phyloP scores from a whole-genome alignment of 1,140 invertebrate genomes.

The Mya arenaria region DNA sequence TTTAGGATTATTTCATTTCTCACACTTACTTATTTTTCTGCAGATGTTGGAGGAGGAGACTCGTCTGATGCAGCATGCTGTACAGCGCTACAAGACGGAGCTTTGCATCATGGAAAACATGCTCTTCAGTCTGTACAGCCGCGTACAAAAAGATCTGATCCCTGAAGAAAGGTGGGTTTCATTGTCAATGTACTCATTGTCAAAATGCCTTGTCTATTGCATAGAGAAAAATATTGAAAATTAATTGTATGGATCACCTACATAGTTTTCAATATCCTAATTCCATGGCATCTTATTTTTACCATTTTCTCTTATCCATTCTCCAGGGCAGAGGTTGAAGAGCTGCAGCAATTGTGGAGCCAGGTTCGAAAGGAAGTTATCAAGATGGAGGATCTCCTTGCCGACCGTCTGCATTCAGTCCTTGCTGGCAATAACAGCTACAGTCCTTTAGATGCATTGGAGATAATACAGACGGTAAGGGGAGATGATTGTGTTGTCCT shows the following conservation, averaged over 20 bases:
- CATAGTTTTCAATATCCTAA: no score
- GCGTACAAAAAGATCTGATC: slow-evolving; percentile 6
- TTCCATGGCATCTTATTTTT: no score
- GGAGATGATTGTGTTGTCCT: background rate
- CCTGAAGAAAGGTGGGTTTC: slow-evolving; percentile 45
- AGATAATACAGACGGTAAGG: slow-evolving; percentile 28
- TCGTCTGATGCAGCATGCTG: slow-evolving; percentile 53
- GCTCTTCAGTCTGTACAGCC: slow-evolving; percentile 26
- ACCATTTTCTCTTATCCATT: background rate
- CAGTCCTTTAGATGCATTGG: slow-evolving; percentile 40
- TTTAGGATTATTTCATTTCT: background rate
- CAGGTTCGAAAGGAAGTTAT: slow-evolving; percentile 49
- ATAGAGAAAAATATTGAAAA: no score
- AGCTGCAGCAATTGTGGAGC: slow-evolving; percentile 53
- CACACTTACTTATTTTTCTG: background rate
- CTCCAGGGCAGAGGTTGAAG: slow-evolving; percentile 46
- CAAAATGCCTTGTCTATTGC: no score
- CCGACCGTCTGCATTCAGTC: slow-evolving; percentile 19
- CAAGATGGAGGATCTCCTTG: slow-evolving; percentile 46
- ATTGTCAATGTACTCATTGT: no score
- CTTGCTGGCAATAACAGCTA: slow-evolving; percentile 27
- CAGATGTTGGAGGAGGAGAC: slow-evolving; percentile 52
- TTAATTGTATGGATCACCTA: no score
- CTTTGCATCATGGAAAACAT: slow-evolving; percentile 43
- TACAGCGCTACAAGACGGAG: slow-evolving; percentile 54